These are phyloP conservation scores for Sebastes ruberrimus DNA, from an alignment of 2,797 vertebrate genomes.

Conservation along the genomic window DNA sequence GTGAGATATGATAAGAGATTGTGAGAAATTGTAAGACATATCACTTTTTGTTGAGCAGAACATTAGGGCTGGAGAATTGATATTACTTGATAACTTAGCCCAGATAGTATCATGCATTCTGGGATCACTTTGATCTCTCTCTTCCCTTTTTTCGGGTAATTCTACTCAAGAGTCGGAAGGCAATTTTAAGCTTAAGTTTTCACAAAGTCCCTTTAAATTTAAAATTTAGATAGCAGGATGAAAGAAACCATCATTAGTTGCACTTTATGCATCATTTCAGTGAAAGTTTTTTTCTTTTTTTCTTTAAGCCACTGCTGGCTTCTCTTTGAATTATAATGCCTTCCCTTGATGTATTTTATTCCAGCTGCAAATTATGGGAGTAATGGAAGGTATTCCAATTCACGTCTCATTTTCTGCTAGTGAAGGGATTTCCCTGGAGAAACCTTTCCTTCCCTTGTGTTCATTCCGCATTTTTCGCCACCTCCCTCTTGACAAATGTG, in stretches of 20 bases:
- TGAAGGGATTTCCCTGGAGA: conserved; percentile 78
- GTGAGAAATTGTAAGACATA: neutral
- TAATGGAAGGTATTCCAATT: conserved; percentile 76
- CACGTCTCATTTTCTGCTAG: conserved; percentile 71
- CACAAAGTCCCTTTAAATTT: conserved; percentile 49
- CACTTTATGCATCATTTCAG: conserved; percentile 46
- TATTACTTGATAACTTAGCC: conserved; percentile 3
- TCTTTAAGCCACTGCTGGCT: conserved; percentile 34
- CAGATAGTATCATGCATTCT: conserved; percentile 37
- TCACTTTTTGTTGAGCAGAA: neutral
- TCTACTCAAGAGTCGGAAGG: conserved; percentile 14
- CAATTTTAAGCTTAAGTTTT: conserved; percentile 46
- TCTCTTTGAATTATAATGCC: conserved; percentile 61
- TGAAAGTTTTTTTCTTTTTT: conserved; percentile 44
- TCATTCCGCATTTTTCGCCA: conserved; percentile 37
- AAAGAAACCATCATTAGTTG: conserved; percentile 58
- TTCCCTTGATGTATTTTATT: conserved; percentile 76
- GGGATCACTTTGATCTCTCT: conserved; percentile 48
- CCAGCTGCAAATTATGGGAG: conserved; percentile 66
- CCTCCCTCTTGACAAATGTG: conserved; percentile 73
- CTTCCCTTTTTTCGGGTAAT: conserved; percentile 10
- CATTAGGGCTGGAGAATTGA: neutral
- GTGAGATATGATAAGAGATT: neutral
- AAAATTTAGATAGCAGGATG: conserved; percentile 47
- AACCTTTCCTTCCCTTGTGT: conserved; percentile 50